Evolutionary conservation across 2,888 invertebrate species (phyloP), one percentile per base, ranked within the genome.

Genomic region (Drymonia ruficornis): DNA sequence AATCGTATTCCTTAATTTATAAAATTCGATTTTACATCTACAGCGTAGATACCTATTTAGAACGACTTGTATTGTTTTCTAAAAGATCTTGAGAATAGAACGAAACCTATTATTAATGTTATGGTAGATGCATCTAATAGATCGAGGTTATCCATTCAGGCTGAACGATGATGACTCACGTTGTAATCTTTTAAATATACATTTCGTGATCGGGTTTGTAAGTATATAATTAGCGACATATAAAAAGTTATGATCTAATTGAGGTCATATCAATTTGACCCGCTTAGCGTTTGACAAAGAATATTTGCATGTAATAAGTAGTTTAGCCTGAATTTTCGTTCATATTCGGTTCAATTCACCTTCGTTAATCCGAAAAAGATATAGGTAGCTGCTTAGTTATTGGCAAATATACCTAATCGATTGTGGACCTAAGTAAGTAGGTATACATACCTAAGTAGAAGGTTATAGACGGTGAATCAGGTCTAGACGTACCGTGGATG

Each of bases 181-280:
- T 1, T 34, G 19, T 46, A 46, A 15, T 42, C 19, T 15, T 46
- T 15, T 46, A 34, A 34, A 44, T 34, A 50, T 18, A 34, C n/a
- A 19, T 38, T 38, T 45, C 53, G 49, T 50, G 36, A 45, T 53
- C 38, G 16, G 19, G 40, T 29, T 46, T 46, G 1, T 23, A 7
- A 16, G 19, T 23, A 31, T 44, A 31, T 2, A 11, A n/a, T 49
- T 3, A 50, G 40, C 31, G 13, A 42, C 28, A 34, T 15, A 31
- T 44, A 31, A 44, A 40, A 55, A 44, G 18, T n/a, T 45, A 49
- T 43, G 36, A 12, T 46, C 16, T 61, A 44, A 48, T 50, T 50
- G 46, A 62, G 55, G 40, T 52, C 49, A 42, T 50, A 57, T 16
- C 19, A 34, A 36, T 55, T 43, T 53, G 52, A 60, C 46, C 48